phyloP scores from a whole-genome alignment of 2,888 invertebrate species.

The Choristoneura rosaceana region DNA sequence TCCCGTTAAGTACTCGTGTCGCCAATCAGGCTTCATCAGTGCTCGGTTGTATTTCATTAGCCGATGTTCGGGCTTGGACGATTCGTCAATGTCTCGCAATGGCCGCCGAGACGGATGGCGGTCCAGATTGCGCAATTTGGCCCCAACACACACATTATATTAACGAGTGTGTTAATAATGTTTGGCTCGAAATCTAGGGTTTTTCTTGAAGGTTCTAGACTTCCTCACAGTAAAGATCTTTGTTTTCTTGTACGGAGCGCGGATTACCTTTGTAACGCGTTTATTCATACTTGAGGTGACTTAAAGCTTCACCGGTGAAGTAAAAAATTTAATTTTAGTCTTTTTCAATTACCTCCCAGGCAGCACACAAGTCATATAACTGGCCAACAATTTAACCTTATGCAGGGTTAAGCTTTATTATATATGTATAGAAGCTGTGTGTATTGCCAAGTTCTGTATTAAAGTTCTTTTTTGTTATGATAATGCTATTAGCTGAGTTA shows the following conservation, averaged over 20 bases:
- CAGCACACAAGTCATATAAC: no score
- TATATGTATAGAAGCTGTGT: no score
- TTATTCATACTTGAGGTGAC: no score
- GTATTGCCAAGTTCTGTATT: no score
- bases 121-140: conserved; percentile 31
- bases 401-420: no score
- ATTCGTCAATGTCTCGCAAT: conserved; percentile 34
- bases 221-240: background rate
- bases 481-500: no score
- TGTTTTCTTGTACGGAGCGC: background rate
- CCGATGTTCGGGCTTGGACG: background rate
- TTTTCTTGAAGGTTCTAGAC: background rate
- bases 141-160: conserved; percentile 27
- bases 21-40: conserved; percentile 17
- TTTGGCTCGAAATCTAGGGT: conserved; percentile 5
- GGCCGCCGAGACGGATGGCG: conserved; percentile 29
- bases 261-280: no score
- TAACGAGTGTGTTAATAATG: conserved; percentile 24
- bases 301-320: no score
- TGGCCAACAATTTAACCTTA: no score
- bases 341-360: no score
- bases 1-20: conserved; percentile 8
- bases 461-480: no score
- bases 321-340: no score
- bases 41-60: conserved; percentile 31